Evolutionary conservation across 1,140 invertebrate genomes (phyloP).

Genomic region (Drosophila teissieri): DNA sequence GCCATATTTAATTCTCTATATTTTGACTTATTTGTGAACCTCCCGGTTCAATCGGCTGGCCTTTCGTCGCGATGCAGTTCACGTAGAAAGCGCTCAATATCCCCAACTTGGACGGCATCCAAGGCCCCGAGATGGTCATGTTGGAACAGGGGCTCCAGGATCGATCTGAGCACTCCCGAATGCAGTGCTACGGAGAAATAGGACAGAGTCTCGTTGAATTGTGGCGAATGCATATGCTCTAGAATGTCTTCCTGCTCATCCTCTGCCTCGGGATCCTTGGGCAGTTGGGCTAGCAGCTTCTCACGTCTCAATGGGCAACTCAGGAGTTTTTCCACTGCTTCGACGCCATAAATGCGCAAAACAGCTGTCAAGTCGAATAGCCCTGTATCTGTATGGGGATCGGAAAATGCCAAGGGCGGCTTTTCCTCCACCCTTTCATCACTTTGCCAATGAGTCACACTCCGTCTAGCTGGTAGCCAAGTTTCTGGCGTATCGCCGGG

Average conservation of each 20-base stretch:
- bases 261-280: neutral
- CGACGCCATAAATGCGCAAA: neutral
- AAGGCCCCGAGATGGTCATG: constrained; percentile 93
- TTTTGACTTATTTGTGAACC: constrained; percentile 37
- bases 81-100: constrained; percentile 94
- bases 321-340: neutral
- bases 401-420: neutral
- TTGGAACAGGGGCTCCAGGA: constrained; percentile 95
- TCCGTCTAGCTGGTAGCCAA: neutral
- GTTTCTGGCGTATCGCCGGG: neutral
- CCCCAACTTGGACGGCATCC: constrained; percentile 92
- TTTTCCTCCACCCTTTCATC: neutral
- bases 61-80: constrained; percentile 8
- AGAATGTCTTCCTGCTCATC: neutral
- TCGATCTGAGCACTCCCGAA: constrained; percentile 96
- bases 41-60: constrained; percentile 10
- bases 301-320: neutral
- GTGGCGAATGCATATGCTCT: constrained; percentile 92
- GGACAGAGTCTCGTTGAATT: constrained; percentile 95
- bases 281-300: neutral
- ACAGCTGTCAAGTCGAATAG: neutral
- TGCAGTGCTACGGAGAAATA: constrained; percentile 96
- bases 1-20: neutral
- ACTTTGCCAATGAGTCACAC: no score
- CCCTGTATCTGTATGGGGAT: neutral